Conservation (phyloP, 2,888 invertebrate genomes). For the Myopa tessellatipennis region DNA sequence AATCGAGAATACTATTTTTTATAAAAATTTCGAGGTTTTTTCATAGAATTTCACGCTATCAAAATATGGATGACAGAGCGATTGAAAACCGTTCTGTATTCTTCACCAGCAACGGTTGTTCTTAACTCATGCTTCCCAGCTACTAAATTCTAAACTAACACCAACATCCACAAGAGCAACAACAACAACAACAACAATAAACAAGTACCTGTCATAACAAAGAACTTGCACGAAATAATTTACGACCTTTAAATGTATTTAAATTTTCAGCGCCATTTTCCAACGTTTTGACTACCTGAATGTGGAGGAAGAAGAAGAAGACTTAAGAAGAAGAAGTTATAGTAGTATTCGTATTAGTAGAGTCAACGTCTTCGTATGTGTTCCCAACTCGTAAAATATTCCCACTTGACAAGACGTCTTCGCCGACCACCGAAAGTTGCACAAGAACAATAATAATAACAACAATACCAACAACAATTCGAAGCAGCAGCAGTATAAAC, state of each 20-base stretch:
- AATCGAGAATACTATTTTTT: too few species aligned
- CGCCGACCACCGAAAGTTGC: background rate
- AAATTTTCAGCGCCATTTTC: conserved; percentile 37
- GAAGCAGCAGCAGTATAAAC: background rate
- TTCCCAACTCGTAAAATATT: background rate
- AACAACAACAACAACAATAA: conserved; percentile 11
- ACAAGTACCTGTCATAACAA: conserved; percentile 35
- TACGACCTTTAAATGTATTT: conserved; percentile 34
- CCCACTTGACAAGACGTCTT: conserved; percentile 10
- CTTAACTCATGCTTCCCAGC: background rate
- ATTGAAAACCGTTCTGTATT: background rate
- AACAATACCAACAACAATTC: too few species aligned
- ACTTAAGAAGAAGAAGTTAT: background rate
- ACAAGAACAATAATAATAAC: background rate
- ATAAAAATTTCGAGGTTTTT: too few species aligned
- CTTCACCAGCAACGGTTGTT: background rate
- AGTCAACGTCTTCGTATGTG: background rate
- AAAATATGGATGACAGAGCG: too few species aligned
- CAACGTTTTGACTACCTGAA: background rate
- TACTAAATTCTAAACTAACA: background rate
- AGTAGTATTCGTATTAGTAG: background rate
- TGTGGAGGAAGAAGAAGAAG: background rate
- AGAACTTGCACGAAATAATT: conserved; percentile 34
- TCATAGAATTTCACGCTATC: too few species aligned
- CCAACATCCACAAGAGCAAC: conserved; percentile 5